Base-by-base conservation (phyloP, 2,797 vertebrate genomes). In the Decapterus maruadsi region DNA sequence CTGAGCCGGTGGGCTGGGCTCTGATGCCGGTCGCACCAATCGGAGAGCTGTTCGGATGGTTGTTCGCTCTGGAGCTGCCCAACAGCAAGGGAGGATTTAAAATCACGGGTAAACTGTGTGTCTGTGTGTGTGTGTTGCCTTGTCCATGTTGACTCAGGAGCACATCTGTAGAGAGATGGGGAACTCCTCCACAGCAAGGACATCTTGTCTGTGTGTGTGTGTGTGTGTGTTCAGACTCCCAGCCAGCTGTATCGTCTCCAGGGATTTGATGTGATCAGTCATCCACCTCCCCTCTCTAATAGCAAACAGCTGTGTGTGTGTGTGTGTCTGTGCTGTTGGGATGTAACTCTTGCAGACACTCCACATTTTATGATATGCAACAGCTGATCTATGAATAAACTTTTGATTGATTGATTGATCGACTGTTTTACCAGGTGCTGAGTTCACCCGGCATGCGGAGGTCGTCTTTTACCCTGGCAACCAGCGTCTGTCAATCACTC, bases 1-100 rank as follows among this genome's bases (percentile, higher is more conserved):
- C 97, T 0, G 96, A 95, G 85, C 95, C 95, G 0, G 92, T 96
- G 0, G 97, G 97, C 55, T 96, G 95, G 12, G 96, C 97, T 3
- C 92, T 99, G 68, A 96, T 98, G 91, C 96, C 97, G 0, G 90
- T 97, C 22, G 92, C 96, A 0, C 96, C 97, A 2, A 75, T 99
- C 0, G 98, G 97, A 1, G 97, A 97, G 42, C 93, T 99, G 19
- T 98, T 99, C 4, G 97, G 97, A 0, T 99, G 98, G 98, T 95
- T 99, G 64, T 99, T 99, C 11, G 97, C 98, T 68, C 90, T 98
- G 83, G 97, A 98, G 89, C 96, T 97, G 50, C 97, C 96, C 0
- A 95, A 96, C 51, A 94, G 95, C 10, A 92, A 96, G 90, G 97
- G 97, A 0, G 98, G 98, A 76, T 99, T 99, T 92, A 96, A 96